Conservation (phyloP, 2,113 vertebrate genomes). For the Ammodytes dubius region DNA sequence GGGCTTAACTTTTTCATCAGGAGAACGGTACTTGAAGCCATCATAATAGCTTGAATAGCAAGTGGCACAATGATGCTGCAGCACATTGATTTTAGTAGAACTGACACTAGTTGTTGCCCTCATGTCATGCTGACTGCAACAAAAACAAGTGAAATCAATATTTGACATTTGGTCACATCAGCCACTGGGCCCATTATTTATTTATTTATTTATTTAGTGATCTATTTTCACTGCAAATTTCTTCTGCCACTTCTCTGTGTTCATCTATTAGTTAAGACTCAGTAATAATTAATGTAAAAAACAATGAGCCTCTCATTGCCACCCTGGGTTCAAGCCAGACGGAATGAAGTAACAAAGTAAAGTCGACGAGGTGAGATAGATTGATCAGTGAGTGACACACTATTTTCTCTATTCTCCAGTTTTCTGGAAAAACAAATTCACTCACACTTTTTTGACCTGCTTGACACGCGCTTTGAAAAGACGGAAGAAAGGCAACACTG, state of each 20-base stretch:
- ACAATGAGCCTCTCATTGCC: neutral
- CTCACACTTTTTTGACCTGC: neutral
- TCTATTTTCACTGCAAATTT: conserved; percentile 28
- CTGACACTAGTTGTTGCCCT: conserved; percentile 38
- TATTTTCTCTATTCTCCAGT: conserved; percentile 9
- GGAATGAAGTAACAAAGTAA: conserved; percentile 11
- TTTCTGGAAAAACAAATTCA: conserved; percentile 3
- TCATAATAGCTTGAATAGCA: conserved; percentile 15
- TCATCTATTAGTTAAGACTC: conserved; percentile 32
- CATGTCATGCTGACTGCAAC: neutral
- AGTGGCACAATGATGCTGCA: conserved; percentile 16
- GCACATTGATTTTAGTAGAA: conserved; percentile 52
- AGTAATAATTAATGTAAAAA: conserved; percentile 48
- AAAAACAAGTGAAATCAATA: conserved; percentile 27
- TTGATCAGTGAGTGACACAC: conserved; percentile 15
- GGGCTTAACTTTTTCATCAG: conserved; percentile 12
- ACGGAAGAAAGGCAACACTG: neutral
- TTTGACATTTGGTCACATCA: conserved; percentile 45
- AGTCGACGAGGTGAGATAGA: conserved; percentile 39
- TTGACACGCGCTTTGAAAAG: neutral
- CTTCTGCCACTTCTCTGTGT: neutral
- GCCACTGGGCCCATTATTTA: conserved; percentile 14
- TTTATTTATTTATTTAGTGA: conserved; percentile 45
- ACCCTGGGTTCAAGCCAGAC: conserved; percentile 6
- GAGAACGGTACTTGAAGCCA: conserved; percentile 45